Evolutionary conservation across 2,888 invertebrate genomes (phyloP), one percentile per base, ranked within the genome.

Genomic region (Gymnosoma rotundatum): DNA sequence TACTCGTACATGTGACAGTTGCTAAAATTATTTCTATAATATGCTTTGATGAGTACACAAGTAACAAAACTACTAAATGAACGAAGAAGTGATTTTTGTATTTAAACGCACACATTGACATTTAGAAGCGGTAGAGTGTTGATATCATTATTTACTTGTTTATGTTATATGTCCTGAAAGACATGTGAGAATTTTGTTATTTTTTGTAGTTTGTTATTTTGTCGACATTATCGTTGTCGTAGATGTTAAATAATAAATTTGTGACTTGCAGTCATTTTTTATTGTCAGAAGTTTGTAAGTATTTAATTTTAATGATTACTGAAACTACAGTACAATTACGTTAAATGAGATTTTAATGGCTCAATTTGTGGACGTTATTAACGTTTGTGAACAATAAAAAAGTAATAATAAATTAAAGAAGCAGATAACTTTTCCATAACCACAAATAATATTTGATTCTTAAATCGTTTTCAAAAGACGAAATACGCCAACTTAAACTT

Each of bases 111-210:
- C 25, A 38, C 76, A 52, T 67, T 58, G 48, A 64, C 7, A 32
- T 32, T 32, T 64, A 64, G 64, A 70, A 48, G 36, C 48, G 56
- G 20, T 64, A 32, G n/a, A n/a, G 63, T 48, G 63, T 48, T 78
- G 48, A 67, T 69, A 48, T 56, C 74, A 74, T 74, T 69, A 69
- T 72, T 21, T 56, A 56, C 18, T 64, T 63, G 48, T 61, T 75
- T 74, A 38, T n/a, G n/a, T n/a, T n/a, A n/a, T 4, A 25, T 69
- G 63, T 74, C 63, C 69, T 54, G 25, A 32, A 61, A 32, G 58
- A 79, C 58, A 80, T 69, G 36, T 79, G 64, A 36, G 38, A 21
- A 72, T 64, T 72, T 78, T 64, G 32, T 32, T 5, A 42, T 48
- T 63, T 54, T 50, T 32, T 20, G 21, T 54, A 50, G 50, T 60